Evolutionary conservation across 2,113 vertebrate genomes (phyloP).

Genomic region (Semicossyphus pulcher): DNA sequence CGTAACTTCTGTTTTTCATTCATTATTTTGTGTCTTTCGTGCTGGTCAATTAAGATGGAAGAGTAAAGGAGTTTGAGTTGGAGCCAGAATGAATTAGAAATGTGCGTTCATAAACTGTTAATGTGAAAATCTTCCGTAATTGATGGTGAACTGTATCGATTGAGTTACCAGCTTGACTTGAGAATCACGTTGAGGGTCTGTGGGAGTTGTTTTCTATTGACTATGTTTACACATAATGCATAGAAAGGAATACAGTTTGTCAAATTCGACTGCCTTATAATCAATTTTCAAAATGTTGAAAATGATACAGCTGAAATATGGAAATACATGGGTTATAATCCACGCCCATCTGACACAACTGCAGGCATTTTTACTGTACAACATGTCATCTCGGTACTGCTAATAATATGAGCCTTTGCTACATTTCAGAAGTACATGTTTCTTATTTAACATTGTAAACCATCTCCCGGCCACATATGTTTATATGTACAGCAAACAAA

Average conservation of each 20-base stretch:
- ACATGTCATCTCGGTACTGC: not conserved
- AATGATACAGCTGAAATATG: conserved; percentile 13
- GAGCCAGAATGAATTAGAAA: conserved; percentile 1
- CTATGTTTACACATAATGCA: conserved; percentile 5
- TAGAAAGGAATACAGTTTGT: not conserved
- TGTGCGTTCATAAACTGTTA: not conserved
- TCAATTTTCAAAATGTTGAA: not conserved
- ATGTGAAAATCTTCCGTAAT: not conserved
- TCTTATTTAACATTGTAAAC: conserved; percentile 85
- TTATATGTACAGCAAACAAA: conserved; percentile 77
- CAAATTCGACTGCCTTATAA: not conserved
- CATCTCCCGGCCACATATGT: conserved; percentile 65
- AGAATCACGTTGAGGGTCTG: not conserved
- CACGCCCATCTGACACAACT: not conserved
- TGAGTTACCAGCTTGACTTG: not conserved
- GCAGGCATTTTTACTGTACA: conserved; percentile 7
- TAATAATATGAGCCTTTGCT: conserved; percentile 29
- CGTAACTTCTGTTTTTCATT: conserved; percentile 9
- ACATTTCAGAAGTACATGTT: conserved; percentile 39
- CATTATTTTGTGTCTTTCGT: not conserved
- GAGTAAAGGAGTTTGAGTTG: not conserved
- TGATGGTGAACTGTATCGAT: not conserved
- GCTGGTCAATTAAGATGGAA: not conserved
- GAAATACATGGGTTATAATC: not conserved
- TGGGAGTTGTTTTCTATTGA: not conserved